Evolutionary conservation across 2,888 invertebrate genomes (phyloP), one percentile per base, ranked within the genome.

Genomic region (Neocrepidodera transversa): DNA sequence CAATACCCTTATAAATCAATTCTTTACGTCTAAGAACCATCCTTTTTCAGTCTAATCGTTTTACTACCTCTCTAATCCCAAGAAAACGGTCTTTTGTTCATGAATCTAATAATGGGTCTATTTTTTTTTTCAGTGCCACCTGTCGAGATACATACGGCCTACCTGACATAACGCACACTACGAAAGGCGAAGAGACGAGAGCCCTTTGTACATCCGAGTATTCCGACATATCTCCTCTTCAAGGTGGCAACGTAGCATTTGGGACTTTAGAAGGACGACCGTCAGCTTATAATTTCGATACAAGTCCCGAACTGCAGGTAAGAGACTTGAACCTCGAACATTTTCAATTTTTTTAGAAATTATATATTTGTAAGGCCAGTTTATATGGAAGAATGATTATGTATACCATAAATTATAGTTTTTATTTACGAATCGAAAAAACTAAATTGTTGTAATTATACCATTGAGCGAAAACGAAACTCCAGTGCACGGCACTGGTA

Each of bases 141-240:
- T 99, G 99, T 76, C 88, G 93, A 26, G 91, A 93, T 62, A 97
- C 94, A 0, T 99, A 97, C 77, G 88, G 89, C 0, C 81, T 95
- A 43, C 90, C 91, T 1, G 95, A 96, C 68, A 64, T 67, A 49
- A 85, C 87, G 43, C 85, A 88, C 20, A 84, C 85, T 7, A 85
- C 87, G 0, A 83, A 88, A 2, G 90, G 90, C 0, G 90, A 90
- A 20, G 97, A 98, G 78, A 94, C 95, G 0, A 85, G 92, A 60
- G 95, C 98, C 0, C 85, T 98, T n/a, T 99, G 99, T 77, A 96
- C 94, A n/a, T 92, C 95, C 63, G 97, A 97, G 76, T 98, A 93
- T 81, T 97, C 97, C 2, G 98, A 98, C 75, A 97, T 99, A 68
- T 95, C 97, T 0, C 98, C 98, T 0, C 81, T 98, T 60, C 90